Evolutionary conservation across 2,888 invertebrate genomes (phyloP).

Genomic region (Steromphala cineraria): DNA sequence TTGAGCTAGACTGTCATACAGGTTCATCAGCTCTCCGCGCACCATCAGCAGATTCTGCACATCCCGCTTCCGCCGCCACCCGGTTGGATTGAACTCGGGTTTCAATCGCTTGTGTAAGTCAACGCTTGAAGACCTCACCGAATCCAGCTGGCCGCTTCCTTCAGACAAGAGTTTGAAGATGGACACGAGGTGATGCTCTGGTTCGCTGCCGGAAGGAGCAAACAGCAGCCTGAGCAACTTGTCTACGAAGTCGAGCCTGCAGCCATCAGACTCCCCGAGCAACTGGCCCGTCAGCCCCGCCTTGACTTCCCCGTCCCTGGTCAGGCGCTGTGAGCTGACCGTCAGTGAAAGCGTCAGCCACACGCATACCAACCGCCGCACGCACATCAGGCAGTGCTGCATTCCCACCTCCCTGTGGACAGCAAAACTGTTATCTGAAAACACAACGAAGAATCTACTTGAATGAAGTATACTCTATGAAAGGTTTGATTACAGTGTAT

Average conservation of each 20-base stretch:
- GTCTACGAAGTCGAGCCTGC: background rate
- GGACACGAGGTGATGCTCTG: background rate
- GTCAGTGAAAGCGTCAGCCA: too few species aligned
- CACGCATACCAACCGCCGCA: too few species aligned
- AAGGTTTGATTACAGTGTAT: too few species aligned
- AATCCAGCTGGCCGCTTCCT: background rate
- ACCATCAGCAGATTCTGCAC: background rate
- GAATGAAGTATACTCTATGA: too few species aligned
- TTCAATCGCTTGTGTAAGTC: background rate
- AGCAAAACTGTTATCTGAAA: too few species aligned
- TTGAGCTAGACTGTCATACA: background rate
- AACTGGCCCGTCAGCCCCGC: too few species aligned
- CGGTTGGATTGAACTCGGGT: conserved; percentile 14
- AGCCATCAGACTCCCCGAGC: background rate
- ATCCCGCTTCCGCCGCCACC: conserved; percentile 14
- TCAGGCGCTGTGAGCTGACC: too few species aligned
- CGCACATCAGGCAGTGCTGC: too few species aligned
- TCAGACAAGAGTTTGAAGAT: background rate
- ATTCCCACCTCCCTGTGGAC: too few species aligned
- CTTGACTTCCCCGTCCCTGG: too few species aligned
- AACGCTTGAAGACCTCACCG: too few species aligned
- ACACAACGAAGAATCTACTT: too few species aligned
- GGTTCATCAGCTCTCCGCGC: background rate
- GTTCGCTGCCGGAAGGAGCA: background rate
- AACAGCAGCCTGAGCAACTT: background rate